Evolutionary conservation across 2,888 invertebrate species (phyloP).

Genomic region (Pterostichus madidus): DNA sequence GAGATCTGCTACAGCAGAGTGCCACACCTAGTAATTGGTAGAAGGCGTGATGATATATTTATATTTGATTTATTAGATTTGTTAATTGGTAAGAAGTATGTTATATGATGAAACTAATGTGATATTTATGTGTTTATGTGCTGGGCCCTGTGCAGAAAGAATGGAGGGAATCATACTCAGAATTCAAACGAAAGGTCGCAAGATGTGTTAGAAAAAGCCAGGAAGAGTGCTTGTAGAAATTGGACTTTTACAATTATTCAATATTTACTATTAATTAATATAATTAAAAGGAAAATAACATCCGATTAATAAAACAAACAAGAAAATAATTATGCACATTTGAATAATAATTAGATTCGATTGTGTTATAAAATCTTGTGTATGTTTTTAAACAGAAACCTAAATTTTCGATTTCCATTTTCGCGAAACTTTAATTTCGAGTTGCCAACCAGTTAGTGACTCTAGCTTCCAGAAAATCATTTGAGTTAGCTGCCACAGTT

Average conservation of each 20-base stretch:
- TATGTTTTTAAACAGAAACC: slow-evolving; percentile 45
- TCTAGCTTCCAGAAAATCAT: background rate
- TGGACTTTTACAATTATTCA: slow-evolving; percentile 63
- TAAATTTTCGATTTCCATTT: slow-evolving; percentile 38
- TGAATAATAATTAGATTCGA: slow-evolving; percentile 61
- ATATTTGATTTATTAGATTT: too few relatives aligned
- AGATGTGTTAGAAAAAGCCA: slow-evolving; percentile 99
- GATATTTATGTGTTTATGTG: slow-evolving; percentile 7
- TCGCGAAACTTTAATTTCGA: slow-evolving; percentile 43
- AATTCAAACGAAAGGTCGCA: slow-evolving; percentile 98
- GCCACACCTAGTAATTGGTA: too few relatives aligned
- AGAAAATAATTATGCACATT: slow-evolving; percentile 51
- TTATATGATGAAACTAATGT: background rate
- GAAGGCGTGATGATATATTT: too few relatives aligned
- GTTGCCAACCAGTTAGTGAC: background rate
- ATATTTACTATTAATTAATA: slow-evolving; percentile 64
- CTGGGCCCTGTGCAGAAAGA: slow-evolving; percentile 87
- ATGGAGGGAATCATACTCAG: slow-evolving; percentile 98
- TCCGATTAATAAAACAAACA: slow-evolving; percentile 52
- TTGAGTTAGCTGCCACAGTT: too few relatives aligned
- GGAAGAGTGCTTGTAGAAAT: slow-evolving; percentile 95
- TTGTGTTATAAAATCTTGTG: slow-evolving; percentile 61
- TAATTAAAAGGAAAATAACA: slow-evolving; percentile 62
- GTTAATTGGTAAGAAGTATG: too few relatives aligned
- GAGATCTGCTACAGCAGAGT: too few relatives aligned